Evolutionary conservation across 2,888 invertebrate species (phyloP), one percentile per base, ranked within the genome.

Genomic region (Heterodera filipjevi): DNA sequence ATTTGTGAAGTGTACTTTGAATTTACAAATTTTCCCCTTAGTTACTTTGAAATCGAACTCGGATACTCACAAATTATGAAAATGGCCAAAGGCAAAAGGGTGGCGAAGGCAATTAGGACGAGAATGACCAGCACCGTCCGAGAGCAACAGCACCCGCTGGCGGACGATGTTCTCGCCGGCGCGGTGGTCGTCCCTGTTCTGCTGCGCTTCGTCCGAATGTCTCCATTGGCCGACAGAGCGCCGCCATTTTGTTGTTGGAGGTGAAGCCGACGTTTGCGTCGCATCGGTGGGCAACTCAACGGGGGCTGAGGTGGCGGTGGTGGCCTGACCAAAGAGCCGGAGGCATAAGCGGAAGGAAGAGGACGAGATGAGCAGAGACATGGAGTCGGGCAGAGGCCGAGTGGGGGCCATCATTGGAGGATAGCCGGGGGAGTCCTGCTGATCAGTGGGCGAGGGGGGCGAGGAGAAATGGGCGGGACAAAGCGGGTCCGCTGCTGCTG

Each of bases 311-410:
- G 68, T 27, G 27, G 66, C 66, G 66, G 66, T 12, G 66, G 66
- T 16, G 32, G 33, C 8, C 68, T 32, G 33, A 68, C 14, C 68
- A 68, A n/a, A 19, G 68, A 68, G 68, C 68, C 22, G 68, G 68
- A 68, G 5, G 68, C 68, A 32, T 68, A 68, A 19, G 68, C 32
- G 14, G 68, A 35, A 19, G 68, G 68, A 68, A 19, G 68, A 32
- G 33, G 68, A 68, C 10, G 68, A 68, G 68, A 68, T 32, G 27
- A 68, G 68, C 68, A 68, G 12, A 32, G 68, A 68, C 68, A 68
- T 30, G 22, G 59, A 59, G 27, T 59, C 59, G 59, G 59, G 59
- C 59, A 59, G 27, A 8, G 59, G 27, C 27, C 59, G 59, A n/a
- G 59, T 22, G 59, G 59, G 59, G 1, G 59, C 59, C 59, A 59